Percentiles rank a stretch among this genome's conserved stretches.
phyloP scores from a whole-genome alignment of 2,797 vertebrate species.

The Tapera naevia region DNA sequence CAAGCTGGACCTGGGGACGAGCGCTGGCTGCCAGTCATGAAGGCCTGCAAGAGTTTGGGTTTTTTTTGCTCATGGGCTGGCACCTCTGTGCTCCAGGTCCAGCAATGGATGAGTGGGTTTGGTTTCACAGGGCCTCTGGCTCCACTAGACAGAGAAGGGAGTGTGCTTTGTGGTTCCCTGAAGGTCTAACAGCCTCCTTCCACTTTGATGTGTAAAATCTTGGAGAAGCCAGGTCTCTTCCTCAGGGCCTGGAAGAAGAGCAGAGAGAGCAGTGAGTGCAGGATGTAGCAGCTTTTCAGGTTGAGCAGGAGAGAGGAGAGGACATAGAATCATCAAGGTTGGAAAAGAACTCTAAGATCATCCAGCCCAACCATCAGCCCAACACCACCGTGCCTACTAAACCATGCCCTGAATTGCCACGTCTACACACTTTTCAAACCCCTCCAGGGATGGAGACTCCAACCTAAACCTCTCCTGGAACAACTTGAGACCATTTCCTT shows the following conservation, averaged over 20 bases:
- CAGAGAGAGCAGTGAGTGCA: rapidly evolving
- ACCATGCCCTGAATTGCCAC: no score
- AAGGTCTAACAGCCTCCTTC: constrained; percentile 88
- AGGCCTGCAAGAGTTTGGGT: background rate
- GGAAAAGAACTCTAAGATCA: no score
- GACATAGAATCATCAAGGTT: background rate
- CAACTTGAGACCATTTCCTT: no score
- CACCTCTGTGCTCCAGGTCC: background rate
- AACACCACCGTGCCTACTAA: no score
- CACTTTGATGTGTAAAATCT: constrained; percentile 96
- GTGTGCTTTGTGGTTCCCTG: constrained; percentile 28
- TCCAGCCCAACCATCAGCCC: no score
- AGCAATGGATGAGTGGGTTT: background rate
- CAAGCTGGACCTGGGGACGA: background rate
- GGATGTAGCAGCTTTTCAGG: background rate
- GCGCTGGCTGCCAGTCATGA: background rate
- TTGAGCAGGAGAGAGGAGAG: background rate
- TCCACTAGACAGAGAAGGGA: background rate
- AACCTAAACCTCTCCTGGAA: no score
- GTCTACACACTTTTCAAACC: no score
- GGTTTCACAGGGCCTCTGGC: background rate
- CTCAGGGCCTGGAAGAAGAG: constrained; percentile 86
- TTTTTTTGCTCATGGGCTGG: background rate
- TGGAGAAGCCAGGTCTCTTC: constrained; percentile 97
- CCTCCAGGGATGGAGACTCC: no score